These are phyloP conservation scores for Brienomyrus longianalis DNA, from an alignment of 2,113 vertebrate genomes.

Conservation along the genomic window DNA sequence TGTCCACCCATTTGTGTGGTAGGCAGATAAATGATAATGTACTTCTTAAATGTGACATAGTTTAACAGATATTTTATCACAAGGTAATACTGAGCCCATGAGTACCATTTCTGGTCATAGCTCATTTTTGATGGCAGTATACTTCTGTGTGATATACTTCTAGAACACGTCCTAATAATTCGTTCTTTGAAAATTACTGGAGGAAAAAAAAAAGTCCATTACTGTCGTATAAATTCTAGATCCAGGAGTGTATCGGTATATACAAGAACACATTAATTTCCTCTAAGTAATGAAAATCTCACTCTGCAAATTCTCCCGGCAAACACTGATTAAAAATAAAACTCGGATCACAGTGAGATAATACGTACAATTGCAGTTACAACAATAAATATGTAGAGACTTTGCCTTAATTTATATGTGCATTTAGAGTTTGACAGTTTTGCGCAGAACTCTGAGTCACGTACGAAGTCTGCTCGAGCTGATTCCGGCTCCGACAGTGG, in stretches of 20 bases:
- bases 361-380: not conserved
- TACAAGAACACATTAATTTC: not conserved
- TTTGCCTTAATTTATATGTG: not conserved
- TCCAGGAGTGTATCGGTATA: not conserved
- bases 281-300: not conserved
- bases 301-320: not conserved
- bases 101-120: no score
- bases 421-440: not conserved
- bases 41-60: no score
- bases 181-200: not conserved
- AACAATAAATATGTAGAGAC: not conserved
- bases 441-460: not conserved
- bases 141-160: not conserved
- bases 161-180: not conserved
- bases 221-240: not conserved
- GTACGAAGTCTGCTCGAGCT: not conserved
- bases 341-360: not conserved
- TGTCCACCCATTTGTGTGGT: not conserved
- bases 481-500: rapidly evolving
- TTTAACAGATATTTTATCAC: no score
- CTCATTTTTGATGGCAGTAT: no score
- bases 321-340: not conserved
- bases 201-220: not conserved
- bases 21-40: no score
- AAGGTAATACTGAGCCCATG: no score